Evolutionary conservation across 2,113 vertebrate genomes (phyloP).

Genomic region (Sinocyclocheilus anshuiensis): DNA sequence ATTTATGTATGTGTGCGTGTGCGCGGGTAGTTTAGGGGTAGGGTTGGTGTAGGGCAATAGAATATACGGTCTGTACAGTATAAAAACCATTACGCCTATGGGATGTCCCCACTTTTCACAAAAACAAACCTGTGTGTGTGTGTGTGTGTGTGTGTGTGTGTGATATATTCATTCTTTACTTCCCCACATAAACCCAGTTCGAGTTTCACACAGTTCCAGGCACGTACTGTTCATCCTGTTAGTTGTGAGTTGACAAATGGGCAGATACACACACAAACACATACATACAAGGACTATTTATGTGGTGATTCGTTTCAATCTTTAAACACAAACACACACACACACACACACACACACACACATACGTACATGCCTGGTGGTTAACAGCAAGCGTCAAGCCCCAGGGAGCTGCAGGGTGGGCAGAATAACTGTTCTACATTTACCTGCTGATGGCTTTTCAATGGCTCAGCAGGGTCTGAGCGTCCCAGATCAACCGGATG

Average conservation of each 20-base stretch:
- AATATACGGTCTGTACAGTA: too few species aligned
- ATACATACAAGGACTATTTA: background rate
- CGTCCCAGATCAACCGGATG: background rate
- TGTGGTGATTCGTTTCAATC: background rate
- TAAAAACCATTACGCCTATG: too few species aligned
- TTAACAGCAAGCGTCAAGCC: background rate
- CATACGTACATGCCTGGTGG: background rate
- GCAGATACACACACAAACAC: background rate
- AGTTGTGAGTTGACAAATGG: constrained; percentile 11
- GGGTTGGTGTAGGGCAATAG: too few species aligned
- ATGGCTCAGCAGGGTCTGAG: background rate
- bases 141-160: background rate
- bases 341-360: background rate
- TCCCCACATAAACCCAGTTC: background rate
- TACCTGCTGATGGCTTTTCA: constrained; percentile 26
- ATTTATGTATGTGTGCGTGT: background rate
- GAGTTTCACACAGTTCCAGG: constrained; percentile 2
- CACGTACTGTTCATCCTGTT: background rate
- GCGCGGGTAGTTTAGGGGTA: too few species aligned
- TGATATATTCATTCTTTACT: background rate
- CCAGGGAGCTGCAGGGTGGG: constrained; percentile 8
- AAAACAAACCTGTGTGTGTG: background rate
- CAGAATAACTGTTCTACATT: constrained; percentile 16
- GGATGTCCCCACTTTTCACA: too few species aligned
- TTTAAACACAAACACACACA: background rate